Evolutionary conservation across 1,140 invertebrate species (phyloP).

Genomic region (Battus philenor): DNA sequence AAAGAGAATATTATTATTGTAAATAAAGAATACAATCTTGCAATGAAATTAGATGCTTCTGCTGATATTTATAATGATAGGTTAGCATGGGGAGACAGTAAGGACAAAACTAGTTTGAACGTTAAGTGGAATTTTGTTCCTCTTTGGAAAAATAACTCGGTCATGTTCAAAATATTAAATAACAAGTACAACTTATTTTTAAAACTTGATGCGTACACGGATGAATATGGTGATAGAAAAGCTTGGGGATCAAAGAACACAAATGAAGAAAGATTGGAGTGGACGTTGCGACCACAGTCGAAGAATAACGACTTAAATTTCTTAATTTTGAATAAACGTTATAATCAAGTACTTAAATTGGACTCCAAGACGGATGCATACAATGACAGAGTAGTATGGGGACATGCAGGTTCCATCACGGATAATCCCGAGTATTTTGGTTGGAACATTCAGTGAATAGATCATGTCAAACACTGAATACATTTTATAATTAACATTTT

Average conservation of each 20-base stretch:
- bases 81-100: conserved; percentile 19
- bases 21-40: conserved; percentile 19
- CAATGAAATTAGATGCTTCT: conserved; percentile 22
- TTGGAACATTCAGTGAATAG: conserved; percentile 11
- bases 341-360: conserved; percentile 18
- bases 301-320: conserved; percentile 19
- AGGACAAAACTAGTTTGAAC: conserved; percentile 18
- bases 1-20: conserved; percentile 22
- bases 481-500: too few relatives aligned
- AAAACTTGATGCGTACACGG: conserved; percentile 18
- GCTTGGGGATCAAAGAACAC: conserved; percentile 15
- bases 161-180: conserved; percentile 27
- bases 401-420: conserved; percentile 16
- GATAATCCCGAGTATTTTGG: conserved; percentile 3
- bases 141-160: conserved; percentile 18
- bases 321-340: conserved; percentile 19
- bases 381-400: conserved; percentile 16
- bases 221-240: conserved; percentile 17
- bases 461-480: too few relatives aligned
- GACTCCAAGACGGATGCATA: conserved; percentile 1
- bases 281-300: conserved; percentile 17
- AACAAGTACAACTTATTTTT: conserved; percentile 17
- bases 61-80: conserved; percentile 18
- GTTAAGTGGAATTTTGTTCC: conserved; percentile 26
- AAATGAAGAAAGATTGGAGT: conserved; percentile 11